These are phyloP conservation scores for Patella vulgata DNA, from an alignment of 1,140 invertebrate species.

Conservation along the genomic window DNA sequence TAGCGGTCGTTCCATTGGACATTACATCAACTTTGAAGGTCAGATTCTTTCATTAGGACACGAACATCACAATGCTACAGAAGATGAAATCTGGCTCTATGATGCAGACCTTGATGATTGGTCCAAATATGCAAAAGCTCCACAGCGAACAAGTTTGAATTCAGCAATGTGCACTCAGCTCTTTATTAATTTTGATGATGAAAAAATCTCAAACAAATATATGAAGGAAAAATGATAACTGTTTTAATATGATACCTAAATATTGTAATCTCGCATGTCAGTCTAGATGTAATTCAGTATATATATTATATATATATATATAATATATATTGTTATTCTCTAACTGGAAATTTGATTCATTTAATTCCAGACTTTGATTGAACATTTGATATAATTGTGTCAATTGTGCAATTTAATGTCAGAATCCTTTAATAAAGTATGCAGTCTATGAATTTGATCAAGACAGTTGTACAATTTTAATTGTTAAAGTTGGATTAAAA, in stretches of 20 bases:
- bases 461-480: too few species aligned
- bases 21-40: slow-evolving; percentile 56
- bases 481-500: too few species aligned
- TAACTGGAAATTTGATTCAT: slow-evolving; percentile 15
- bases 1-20: slow-evolving; percentile 62
- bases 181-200: slow-evolving; percentile 61
- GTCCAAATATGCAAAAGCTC: slow-evolving; percentile 58
- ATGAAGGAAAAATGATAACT: slow-evolving; percentile 46
- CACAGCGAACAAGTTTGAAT: slow-evolving; percentile 57
- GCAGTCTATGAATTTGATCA: too few species aligned
- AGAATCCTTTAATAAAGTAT: too few species aligned
- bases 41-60: slow-evolving; percentile 61
- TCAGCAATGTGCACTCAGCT: slow-evolving; percentile 54
- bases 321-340: background rate
- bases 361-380: too few species aligned
- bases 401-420: too few species aligned
- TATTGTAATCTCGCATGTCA: background rate
- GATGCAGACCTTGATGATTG: slow-evolving; percentile 52
- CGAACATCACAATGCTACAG: slow-evolving; percentile 62
- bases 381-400: too few species aligned
- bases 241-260: too few species aligned
- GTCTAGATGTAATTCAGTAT: too few species aligned
- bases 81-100: slow-evolving; percentile 64
- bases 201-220: slow-evolving; percentile 56
- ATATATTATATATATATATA: background rate